Conservation (phyloP, 2,797 vertebrate genomes). For the Danio tinwini region DNA sequence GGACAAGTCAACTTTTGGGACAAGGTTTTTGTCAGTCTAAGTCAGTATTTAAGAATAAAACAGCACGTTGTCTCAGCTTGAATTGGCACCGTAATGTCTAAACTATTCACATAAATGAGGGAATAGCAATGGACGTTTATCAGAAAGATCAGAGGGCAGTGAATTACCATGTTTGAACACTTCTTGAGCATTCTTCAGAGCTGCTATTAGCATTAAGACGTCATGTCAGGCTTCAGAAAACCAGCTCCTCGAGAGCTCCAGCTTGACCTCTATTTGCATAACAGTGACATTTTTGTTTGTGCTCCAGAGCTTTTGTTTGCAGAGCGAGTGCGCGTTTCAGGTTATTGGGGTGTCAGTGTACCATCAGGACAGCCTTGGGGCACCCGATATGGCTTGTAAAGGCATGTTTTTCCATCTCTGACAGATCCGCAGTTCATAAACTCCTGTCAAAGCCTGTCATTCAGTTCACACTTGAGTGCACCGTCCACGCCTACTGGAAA, state of each 20-base stretch:
- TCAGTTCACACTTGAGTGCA: constrained; percentile 59
- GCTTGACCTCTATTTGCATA: constrained; percentile 58
- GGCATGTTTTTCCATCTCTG: constrained; percentile 60
- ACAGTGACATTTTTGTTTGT: constrained; percentile 27
- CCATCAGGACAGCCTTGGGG: constrained; percentile 55
- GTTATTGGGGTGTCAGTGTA: constrained; percentile 53
- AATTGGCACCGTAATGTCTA: neutral
- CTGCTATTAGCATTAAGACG: neutral
- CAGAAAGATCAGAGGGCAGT: neutral
- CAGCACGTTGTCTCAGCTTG: neutral
- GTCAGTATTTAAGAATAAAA: neutral
- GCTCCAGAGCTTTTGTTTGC: constrained; percentile 1
- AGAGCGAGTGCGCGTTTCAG: constrained; percentile 9
- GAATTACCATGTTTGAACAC: neutral
- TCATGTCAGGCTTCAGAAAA: constrained; percentile 23
- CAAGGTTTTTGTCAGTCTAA: neutral
- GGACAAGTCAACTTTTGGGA: neutral
- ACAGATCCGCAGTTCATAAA: constrained; percentile 60
- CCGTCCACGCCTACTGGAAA: constrained; percentile 50
- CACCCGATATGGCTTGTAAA: constrained; percentile 55
- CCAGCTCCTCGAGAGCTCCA: constrained; percentile 35
- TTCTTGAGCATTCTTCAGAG: neutral
- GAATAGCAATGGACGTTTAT: constrained; percentile 7
- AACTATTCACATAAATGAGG: constrained; percentile 9
- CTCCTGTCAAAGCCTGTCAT: constrained; percentile 57